These are phyloP conservation scores for Mesoclemmys tuberculata DNA, from an alignment of 2,113 vertebrate species.

Conservation along the genomic window DNA sequence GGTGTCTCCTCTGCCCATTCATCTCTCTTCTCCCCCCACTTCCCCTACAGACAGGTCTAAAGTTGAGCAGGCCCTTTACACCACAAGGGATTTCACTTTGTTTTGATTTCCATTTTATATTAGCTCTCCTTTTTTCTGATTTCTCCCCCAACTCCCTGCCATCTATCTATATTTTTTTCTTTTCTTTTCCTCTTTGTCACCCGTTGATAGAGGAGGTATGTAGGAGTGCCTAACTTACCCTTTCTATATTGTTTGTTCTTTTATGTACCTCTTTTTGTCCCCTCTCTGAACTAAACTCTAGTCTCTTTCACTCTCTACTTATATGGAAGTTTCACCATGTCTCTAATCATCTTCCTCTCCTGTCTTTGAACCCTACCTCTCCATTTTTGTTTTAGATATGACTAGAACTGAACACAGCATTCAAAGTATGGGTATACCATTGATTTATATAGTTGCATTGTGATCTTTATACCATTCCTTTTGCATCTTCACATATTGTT, in stretches of 20 bases:
- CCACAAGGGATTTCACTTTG: neutral
- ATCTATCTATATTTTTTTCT: neutral
- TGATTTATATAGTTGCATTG: neutral
- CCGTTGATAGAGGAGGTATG: neutral
- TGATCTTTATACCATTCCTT: neutral
- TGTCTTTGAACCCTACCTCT: neutral
- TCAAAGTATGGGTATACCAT: neutral
- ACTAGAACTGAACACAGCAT: neutral
- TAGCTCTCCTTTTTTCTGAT: neutral
- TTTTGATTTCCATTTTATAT: neutral
- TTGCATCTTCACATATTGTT: accelerated
- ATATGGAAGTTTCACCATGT: neutral
- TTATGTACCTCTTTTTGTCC: neutral
- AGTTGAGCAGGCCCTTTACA: accelerated
- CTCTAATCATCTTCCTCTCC: accelerated
- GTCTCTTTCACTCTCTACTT: neutral
- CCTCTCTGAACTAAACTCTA: neutral
- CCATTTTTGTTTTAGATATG: neutral
- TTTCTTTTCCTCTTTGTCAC: neutral
- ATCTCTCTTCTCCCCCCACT: neutral
- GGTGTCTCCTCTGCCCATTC: neutral
- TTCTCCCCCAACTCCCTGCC: neutral
- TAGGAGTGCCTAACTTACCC: neutral
- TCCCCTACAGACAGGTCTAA: no score
- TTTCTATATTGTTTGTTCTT: neutral